Conservation (phyloP, 1,140 invertebrate genomes). For the Diorhabda elongata region DNA sequence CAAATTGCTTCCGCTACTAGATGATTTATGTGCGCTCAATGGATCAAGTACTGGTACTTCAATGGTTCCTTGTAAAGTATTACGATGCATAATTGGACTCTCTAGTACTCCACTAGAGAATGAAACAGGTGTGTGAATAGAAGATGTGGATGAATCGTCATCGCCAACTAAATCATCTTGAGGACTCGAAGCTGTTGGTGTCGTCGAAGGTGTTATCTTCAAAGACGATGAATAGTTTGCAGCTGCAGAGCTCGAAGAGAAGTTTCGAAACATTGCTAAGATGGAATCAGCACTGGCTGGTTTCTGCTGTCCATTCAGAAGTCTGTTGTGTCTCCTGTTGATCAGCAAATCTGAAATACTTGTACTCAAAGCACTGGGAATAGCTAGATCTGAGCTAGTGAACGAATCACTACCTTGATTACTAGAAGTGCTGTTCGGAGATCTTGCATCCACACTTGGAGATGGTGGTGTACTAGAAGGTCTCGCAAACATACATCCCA, state of each 20-base stretch:
- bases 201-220: slow-evolving; percentile 57
- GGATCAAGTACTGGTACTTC: slow-evolving; percentile 65
- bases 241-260: slow-evolving; percentile 54
- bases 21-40: slow-evolving; percentile 57
- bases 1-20: slow-evolving; percentile 51
- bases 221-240: slow-evolving; percentile 53
- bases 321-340: slow-evolving; percentile 27
- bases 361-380: slow-evolving; percentile 41
- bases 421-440: slow-evolving; percentile 59
- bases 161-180: slow-evolving; percentile 62
- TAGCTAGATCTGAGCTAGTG: slow-evolving; percentile 60
- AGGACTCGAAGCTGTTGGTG: slow-evolving; percentile 62
- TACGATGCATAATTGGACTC: slow-evolving; percentile 51
- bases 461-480: slow-evolving; percentile 52
- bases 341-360: slow-evolving; percentile 44
- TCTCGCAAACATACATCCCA: slow-evolving; percentile 44
- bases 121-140: slow-evolving; percentile 55
- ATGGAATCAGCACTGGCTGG: slow-evolving; percentile 70
- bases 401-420: slow-evolving; percentile 68
- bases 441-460: slow-evolving; percentile 53
- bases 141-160: slow-evolving; percentile 59
- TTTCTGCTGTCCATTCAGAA: slow-evolving; percentile 49
- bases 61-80: slow-evolving; percentile 46
- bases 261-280: slow-evolving; percentile 67
- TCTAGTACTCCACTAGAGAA: slow-evolving; percentile 53